Conservation (phyloP, 2,113 vertebrate genomes). For the Heliornis fulica region DNA sequence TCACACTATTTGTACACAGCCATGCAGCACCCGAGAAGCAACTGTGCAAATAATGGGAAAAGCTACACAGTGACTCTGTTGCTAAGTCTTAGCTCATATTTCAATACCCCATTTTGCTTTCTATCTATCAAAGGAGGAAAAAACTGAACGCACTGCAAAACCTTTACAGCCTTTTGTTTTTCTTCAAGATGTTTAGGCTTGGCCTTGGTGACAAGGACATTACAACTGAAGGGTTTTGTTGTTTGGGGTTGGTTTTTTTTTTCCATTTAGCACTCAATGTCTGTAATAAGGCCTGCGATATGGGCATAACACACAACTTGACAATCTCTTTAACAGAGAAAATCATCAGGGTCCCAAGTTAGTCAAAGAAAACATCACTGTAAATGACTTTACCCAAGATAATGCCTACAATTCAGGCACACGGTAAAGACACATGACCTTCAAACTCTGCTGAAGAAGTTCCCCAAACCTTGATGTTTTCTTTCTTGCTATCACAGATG, state of each 20-base stretch:
- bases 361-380: background rate
- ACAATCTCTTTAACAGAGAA: background rate
- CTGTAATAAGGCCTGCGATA: background rate
- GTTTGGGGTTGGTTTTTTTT: too few species aligned
- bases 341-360: background rate
- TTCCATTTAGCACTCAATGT: background rate
- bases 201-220: background rate
- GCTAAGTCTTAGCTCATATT: background rate
- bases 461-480: background rate
- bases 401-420: background rate
- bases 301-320: background rate
- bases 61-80: background rate
- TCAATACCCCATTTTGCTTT: background rate
- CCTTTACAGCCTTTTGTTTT: background rate
- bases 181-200: background rate
- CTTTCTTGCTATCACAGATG: background rate
- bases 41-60: background rate
- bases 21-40: background rate
- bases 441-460: background rate
- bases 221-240: background rate
- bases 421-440: background rate
- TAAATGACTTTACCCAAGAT: background rate
- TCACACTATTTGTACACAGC: background rate
- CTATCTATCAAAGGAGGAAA: background rate
- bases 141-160: rapidly evolving